Evolutionary conservation across 2,113 vertebrate genomes (phyloP), one percentile per base, ranked within the genome.

Genomic region (Heliornis fulica): DNA sequence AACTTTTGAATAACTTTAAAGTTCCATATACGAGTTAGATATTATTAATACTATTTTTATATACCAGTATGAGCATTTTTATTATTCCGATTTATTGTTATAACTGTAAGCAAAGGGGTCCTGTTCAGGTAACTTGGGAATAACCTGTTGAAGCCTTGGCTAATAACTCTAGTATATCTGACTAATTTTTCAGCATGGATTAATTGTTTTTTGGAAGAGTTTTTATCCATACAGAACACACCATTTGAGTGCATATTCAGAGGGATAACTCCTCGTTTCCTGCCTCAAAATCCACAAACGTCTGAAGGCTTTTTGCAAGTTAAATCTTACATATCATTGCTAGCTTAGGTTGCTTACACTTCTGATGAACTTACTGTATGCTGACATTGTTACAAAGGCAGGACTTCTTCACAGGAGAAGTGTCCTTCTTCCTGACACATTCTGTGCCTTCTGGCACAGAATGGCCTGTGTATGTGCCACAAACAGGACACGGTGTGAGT

Each of bases 81-180:
- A 60, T 29, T 84, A 26, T 31, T 15, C 43, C 54, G 38, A 87
- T 89, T 96, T 96, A 94, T 50, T 69, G 50, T 86, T 93, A 82
- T 60, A 92, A 83, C 66, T 50, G 70, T 69, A 89, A 50, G 64
- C 61, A 51, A 83, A 69, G 46, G 34, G 63, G n/a, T 31, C 51
- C 18, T 80, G 64, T 93, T 94, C 29, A 57, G 53, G 51, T 89
- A 95, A 89, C 71, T 28, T 86, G 41, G 82, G 66, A 75, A 61
- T 85, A 94, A 80, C 36, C 77, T 87, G 87, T 82, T 93, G 79
- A 96, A 91, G 96, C 74, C 43, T 85, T 53, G 64, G 70, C 74
- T 87, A 87, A 82, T 96, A 96, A 85, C 54, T 95, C 32, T 71
- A 83, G 50, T 65, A 66, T 48, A 14, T 63, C 56, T 94, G 94